Base-by-base conservation (phyloP, 2,888 invertebrate genomes). In the Antheraea yamamai region DNA sequence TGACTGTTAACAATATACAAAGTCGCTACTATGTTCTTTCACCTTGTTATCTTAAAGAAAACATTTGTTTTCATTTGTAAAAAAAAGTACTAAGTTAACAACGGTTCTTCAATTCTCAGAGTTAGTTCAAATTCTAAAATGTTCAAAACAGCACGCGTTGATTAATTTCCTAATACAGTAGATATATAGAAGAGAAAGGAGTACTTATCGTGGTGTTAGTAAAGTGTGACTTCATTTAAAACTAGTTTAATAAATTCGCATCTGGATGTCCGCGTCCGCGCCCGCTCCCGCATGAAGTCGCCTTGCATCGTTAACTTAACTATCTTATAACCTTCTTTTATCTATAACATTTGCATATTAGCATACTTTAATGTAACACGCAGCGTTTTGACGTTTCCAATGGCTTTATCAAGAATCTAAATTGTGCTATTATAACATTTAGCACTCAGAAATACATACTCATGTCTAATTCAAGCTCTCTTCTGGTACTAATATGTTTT, bases 311-410 rank as follows among this genome's bases (percentile, higher is more conserved):
- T 88, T 90, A 88, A 86, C 83, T 89, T 82, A 83, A 85, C 86
- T 87, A 89, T 85, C 82, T 90, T 90, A 91, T 83, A 87, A 83
- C 85, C 88, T 88, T 88, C 88, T 90, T 89, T 89, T 91, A 92
- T 91, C 90, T 88, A 84, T 79, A 80, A 82, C 77, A 85, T 92
- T 91, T 88, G 84, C 91, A 92, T 92, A 90, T 84, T 85, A 87
- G 87, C 83, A 88, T 85, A 89, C 82, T 88, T 89, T 88, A 88
- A 83, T 83, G 81, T 79, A 75, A 81, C 80, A 80, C 82, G 84
- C 84, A 83, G 83, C 81, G 82, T 83, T 88, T 88, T 88, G 88
- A 91, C 88, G 87, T 88, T 84, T 84, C 82, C 82, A 83, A 91
- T 88, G 83, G 82, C 90, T 91, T 86, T 88, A 91, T 91, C 88